These are phyloP conservation scores for Periophthalmodon schlosseri DNA, from an alignment of 2,113 vertebrate species.

Conservation along the genomic window DNA sequence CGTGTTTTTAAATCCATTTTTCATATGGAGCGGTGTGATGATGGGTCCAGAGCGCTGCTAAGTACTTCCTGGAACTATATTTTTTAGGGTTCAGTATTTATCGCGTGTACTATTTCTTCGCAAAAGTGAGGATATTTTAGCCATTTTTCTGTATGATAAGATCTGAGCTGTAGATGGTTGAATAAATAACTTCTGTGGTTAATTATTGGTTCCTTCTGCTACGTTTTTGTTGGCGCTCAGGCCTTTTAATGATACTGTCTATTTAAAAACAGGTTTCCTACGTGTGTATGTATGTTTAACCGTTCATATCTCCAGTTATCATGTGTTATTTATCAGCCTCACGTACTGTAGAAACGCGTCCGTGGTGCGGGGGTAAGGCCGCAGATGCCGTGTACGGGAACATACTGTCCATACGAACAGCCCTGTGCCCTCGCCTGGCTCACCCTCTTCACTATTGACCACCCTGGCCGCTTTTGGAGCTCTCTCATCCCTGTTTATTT, in stretches of 20 bases:
- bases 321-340: neutral
- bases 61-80: neutral
- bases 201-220: too few species aligned
- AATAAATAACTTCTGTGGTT: too few species aligned
- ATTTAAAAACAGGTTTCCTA: too few species aligned
- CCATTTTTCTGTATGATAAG: too few species aligned
- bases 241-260: too few species aligned
- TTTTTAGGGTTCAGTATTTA: too few species aligned
- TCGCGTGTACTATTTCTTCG: too few species aligned
- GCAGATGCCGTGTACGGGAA: conserved; percentile 30
- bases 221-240: too few species aligned
- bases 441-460: conserved; percentile 64
- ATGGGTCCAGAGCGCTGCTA: neutral
- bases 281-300: neutral
- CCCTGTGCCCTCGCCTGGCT: conserved; percentile 38
- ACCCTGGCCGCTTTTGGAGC: conserved; percentile 63
- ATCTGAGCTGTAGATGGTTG: too few species aligned
- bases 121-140: too few species aligned
- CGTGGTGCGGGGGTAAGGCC: conserved; percentile 24
- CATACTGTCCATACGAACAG: conserved; percentile 45
- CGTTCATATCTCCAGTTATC: neutral
- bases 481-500: conserved; percentile 72
- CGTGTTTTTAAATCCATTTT: conserved; percentile 1
- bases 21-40: neutral
- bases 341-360: neutral